Percentiles rank a stretch among this genome's conserved stretches.
These are phyloP conservation scores for Ceryle rudis DNA, from an alignment of 2,797 vertebrate species.

Conservation along the genomic window DNA sequence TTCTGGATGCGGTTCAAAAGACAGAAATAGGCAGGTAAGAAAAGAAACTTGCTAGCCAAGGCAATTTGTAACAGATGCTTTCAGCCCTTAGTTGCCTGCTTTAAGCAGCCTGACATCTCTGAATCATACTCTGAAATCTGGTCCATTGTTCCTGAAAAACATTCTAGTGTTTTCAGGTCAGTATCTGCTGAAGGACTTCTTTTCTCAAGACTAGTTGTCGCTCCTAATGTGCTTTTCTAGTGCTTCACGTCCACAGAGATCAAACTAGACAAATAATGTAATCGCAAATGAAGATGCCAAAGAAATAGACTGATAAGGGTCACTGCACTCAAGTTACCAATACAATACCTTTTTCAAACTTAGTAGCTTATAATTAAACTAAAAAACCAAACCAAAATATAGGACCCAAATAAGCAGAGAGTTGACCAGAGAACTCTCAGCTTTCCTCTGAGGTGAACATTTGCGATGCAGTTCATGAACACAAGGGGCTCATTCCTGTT, in stretches of 20 bases:
- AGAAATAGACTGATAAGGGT: neutral
- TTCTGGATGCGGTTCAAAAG: neutral
- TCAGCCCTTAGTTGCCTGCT: neutral
- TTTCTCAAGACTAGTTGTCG: neutral
- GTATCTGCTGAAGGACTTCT: neutral
- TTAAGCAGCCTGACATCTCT: neutral
- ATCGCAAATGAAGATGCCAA: neutral
- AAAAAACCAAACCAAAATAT: neutral
- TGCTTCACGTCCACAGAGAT: neutral
- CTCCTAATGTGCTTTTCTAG: neutral
- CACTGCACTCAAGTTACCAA: neutral
- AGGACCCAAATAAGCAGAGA: neutral
- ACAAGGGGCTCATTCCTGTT: neutral
- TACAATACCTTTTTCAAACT: neutral
- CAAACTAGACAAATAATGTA: neutral
- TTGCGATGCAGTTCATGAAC: neutral
- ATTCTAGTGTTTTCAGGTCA: neutral
- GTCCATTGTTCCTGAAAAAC: neutral
- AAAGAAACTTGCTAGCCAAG: neutral
- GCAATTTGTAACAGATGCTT: neutral
- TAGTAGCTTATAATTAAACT: neutral
- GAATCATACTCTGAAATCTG: neutral
- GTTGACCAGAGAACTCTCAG: neutral
- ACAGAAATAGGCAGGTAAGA: neutral
- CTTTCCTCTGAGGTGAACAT: neutral